Evolutionary conservation across 1,140 invertebrate genomes (phyloP).

Genomic region (Mylabris phalerata): DNA sequence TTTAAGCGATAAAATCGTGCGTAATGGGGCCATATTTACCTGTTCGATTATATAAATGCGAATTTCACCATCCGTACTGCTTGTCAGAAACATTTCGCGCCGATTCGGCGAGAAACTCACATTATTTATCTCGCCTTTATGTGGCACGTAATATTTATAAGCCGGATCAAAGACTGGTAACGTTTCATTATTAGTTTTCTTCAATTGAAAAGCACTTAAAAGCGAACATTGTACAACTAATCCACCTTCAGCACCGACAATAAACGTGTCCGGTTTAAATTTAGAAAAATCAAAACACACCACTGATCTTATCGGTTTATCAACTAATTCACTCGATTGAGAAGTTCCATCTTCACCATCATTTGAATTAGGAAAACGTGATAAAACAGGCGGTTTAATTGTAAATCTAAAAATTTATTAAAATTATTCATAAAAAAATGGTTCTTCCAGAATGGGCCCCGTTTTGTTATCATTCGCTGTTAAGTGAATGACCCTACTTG

Average conservation of each 20-base stretch:
- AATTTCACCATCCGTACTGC: constrained; percentile 34
- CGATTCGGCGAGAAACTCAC: constrained; percentile 33
- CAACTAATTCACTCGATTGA: constrained; percentile 15
- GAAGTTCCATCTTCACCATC: constrained; percentile 23
- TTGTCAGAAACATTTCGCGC: constrained; percentile 36
- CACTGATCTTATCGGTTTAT: constrained; percentile 29
- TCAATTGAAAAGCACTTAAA: constrained; percentile 30
- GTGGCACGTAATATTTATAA: constrained; percentile 35
- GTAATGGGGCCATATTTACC: constrained; percentile 17
- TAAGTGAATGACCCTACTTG: not conserved
- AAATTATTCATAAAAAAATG: constrained; percentile 6
- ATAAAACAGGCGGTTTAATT: constrained; percentile 24
- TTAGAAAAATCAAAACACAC: constrained; percentile 39
- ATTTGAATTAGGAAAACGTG: constrained; percentile 32
- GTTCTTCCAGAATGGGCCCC: constrained; percentile 18
- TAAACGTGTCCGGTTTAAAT: constrained; percentile 35
- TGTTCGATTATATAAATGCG: constrained; percentile 36
- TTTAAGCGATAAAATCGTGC: not conserved
- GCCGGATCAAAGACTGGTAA: constrained; percentile 32
- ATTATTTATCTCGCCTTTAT: constrained; percentile 34
- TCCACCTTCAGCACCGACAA: constrained; percentile 38
- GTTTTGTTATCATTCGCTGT: constrained; percentile 9
- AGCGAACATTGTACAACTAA: constrained; percentile 35
- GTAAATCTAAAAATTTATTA: constrained; percentile 28
- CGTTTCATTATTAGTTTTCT: constrained; percentile 23